Base-by-base conservation (phyloP, 1,140 invertebrate species). In the Andrena cerasifolii region DNA sequence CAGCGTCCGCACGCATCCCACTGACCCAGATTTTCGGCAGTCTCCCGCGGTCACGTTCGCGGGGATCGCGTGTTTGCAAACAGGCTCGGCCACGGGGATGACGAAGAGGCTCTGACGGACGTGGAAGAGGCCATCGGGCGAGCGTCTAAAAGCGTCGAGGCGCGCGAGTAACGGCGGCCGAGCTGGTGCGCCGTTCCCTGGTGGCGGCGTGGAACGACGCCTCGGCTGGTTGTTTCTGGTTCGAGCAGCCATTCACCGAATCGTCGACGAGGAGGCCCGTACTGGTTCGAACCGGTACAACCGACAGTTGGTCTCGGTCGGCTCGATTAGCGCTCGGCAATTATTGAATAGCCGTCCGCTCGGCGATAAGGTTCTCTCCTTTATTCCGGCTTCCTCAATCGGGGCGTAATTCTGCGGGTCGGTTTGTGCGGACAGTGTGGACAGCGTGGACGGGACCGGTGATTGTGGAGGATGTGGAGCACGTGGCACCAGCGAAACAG, bases 181-280 rank as follows among this genome's bases (percentile, higher is more conserved):
- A 24, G 3, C 6, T 6, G 28, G 18, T 33, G 1, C 54, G 40
- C 31, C 51, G n/a, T 45, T 54, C 56, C 40, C 54, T 24, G 24
- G 18, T n/a, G 6, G 7, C 16, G 31, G 63, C 36, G 36, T 40
- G 67, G 71, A 75, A 79, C 68, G 71, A 73, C 80, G 59, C 24
- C 43, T 59, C 16, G 58, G 51, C 63, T 40, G 70, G 77, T 80
- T 80, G 47, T 54, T 59, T 79, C 77, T 68, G 80, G 80, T 82
- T 79, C 63, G 62, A 43, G 54, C 63, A 56, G 47, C 70, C 80
- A 79, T 79, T 80, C 77, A 74, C 45, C 53, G 62, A 62, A 58
- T 31, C 26, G 63, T n/a, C 40, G 65, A 28, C 53, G 51, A 10
- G 0, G 26, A 36, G 33, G 54, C 28, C 45, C 24, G 56, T 16